Evolutionary conservation across 2,113 vertebrate species (phyloP).

Genomic region (Halcyon malimbica): DNA sequence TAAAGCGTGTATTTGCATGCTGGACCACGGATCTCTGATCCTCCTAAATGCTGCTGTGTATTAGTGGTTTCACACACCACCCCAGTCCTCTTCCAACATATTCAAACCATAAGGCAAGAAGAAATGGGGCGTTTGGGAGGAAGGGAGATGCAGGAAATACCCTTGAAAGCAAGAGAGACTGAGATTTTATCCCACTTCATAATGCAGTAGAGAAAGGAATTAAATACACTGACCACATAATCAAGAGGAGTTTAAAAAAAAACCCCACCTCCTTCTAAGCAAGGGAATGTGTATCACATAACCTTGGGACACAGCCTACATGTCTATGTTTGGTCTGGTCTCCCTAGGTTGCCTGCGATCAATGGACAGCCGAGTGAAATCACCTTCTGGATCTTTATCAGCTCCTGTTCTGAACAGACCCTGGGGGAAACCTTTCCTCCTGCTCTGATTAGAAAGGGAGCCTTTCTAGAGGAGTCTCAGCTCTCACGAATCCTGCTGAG

Average conservation of each 20-base stretch:
- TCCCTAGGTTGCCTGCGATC: constrained; percentile 64
- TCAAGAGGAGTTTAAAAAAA: background rate
- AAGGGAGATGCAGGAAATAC: constrained; percentile 16
- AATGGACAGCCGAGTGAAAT: constrained; percentile 55
- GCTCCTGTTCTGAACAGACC: constrained; percentile 31
- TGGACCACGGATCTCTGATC: constrained; percentile 34
- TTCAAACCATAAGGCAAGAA: constrained; percentile 21
- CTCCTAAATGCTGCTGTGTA: background rate
- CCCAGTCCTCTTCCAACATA: constrained; percentile 1
- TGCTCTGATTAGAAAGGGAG: background rate
- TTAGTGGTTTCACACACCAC: constrained; percentile 41
- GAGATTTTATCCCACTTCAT: constrained; percentile 52
- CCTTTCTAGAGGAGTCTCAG: background rate
- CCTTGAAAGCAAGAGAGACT: constrained; percentile 30
- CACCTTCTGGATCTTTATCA: constrained; percentile 65
- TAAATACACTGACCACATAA: constrained; percentile 48
- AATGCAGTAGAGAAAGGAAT: constrained; percentile 44
- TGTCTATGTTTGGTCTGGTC: constrained; percentile 65
- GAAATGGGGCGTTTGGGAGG: constrained; percentile 21
- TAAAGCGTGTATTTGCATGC: constrained; percentile 40
- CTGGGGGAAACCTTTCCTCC: background rate
- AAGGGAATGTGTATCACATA: constrained; percentile 44
- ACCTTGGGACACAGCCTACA: constrained; percentile 46
- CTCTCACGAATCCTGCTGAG: background rate
- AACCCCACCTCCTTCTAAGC: background rate